Percentiles rank a stretch among this genome's conserved stretches.
Conservation (phyloP, 2,113 vertebrate genomes). For the Lontra canadensis region DNA sequence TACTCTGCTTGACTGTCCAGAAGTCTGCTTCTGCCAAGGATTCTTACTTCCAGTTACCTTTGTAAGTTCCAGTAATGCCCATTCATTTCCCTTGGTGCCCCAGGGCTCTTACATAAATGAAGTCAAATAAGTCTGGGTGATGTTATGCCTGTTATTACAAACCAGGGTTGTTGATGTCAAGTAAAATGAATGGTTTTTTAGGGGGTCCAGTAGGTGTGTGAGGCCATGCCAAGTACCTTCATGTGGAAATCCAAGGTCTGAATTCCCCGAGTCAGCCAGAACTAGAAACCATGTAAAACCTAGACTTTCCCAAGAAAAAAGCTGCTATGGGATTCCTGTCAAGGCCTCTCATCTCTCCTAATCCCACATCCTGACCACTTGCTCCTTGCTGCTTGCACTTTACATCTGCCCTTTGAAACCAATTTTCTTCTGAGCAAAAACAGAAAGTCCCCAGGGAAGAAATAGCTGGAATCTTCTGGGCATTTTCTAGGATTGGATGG, state of each 20-base stretch:
- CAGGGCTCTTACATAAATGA: constrained; percentile 9
- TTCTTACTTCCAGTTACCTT: neutral
- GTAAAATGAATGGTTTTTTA: neutral
- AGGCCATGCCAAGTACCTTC: neutral
- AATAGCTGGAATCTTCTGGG: neutral
- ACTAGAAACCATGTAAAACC: neutral
- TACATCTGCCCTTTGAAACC: constrained; percentile 15
- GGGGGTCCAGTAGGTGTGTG: neutral
- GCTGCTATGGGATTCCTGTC: neutral
- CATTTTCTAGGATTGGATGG: constrained; percentile 5
- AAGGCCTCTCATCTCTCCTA: neutral
- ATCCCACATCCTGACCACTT: neutral
- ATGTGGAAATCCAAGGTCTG: constrained; percentile 6
- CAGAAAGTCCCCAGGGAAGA: constrained; percentile 15
- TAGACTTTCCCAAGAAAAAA: constrained; percentile 41
- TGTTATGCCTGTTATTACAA: neutral
- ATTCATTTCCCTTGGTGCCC: neutral
- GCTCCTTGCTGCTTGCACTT: neutral
- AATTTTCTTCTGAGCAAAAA: constrained; percentile 56
- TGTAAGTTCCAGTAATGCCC: neutral
- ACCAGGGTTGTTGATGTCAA: neutral
- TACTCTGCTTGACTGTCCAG: neutral
- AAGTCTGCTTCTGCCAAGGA: neutral
- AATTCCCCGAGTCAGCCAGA: constrained; percentile 44
- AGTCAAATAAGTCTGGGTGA: neutral